Evolutionary conservation across 2,888 invertebrate genomes (phyloP).

Genomic region (Stomorhina lunata): DNA sequence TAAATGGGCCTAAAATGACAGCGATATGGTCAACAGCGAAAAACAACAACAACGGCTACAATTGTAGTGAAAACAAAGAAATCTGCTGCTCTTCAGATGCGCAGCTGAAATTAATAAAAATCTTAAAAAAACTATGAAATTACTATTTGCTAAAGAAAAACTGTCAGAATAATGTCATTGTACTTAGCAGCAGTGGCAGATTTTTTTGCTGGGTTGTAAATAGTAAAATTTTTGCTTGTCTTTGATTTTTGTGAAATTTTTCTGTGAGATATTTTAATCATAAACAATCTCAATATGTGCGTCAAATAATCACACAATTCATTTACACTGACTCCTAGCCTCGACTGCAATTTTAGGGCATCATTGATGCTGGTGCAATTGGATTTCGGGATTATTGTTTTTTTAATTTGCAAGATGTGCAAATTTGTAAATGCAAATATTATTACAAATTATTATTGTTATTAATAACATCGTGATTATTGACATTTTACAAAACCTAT

Average conservation of each 20-base stretch:
- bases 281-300: constrained; percentile 32
- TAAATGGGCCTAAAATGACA: constrained; percentile 60
- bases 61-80: not conserved
- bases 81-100: constrained; percentile 16
- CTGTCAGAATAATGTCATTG: constrained; percentile 67
- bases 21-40: constrained; percentile 52
- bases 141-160: constrained; percentile 16
- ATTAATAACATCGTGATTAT: not conserved
- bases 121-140: constrained; percentile 20
- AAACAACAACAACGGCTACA: not conserved
- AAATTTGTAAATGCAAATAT: constrained; percentile 6
- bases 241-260: not conserved
- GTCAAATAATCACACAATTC: no score
- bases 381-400: not conserved
- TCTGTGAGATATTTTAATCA: constrained; percentile 10
- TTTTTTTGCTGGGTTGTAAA: not conserved
- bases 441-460: constrained; percentile 10
- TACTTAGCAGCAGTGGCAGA: constrained; percentile 58
- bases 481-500: not conserved
- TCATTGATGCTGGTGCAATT: not conserved
- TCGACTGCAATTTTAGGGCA: no score
- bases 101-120: not conserved
- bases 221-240: not conserved
- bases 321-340: no score
- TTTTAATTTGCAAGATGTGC: constrained; percentile 1